Evolutionary conservation across 1,140 invertebrate species (phyloP).

Genomic region (Brachionus plicatilis): DNA sequence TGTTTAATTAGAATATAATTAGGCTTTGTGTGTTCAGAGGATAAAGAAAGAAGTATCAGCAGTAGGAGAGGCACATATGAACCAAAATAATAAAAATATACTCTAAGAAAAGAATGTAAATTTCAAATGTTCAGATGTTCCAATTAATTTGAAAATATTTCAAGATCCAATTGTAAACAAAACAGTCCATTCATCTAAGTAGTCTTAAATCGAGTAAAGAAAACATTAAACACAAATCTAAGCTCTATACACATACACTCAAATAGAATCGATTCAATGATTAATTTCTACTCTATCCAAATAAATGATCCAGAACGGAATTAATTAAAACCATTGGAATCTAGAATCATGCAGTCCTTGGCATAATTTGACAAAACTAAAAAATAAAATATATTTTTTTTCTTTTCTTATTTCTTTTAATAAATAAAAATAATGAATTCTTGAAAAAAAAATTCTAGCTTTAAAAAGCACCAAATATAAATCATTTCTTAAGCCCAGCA

Average conservation of each 20-base stretch:
- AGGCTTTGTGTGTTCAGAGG: neutral
- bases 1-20: neutral
- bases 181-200: neutral
- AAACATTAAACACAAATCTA: neutral
- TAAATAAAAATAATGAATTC: neutral
- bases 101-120: neutral
- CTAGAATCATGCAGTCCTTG: neutral
- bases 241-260: neutral
- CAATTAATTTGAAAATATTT: conserved; percentile 24
- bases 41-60: neutral
- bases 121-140: conserved; percentile 18
- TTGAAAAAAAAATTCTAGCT: neutral
- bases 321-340: conserved; percentile 18
- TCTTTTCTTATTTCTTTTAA: neutral
- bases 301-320: neutral
- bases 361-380: no score
- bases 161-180: neutral
- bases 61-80: conserved; percentile 18
- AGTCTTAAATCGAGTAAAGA: conserved; percentile 13
- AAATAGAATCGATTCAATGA: neutral
- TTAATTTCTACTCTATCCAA: neutral
- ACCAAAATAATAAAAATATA: neutral
- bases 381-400: no score
- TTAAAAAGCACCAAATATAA: neutral
- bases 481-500: neutral